Evolutionary conservation across 2,797 vertebrate species (phyloP), one percentile per base, ranked within the genome.

Genomic region (Helarctos malayanus): DNA sequence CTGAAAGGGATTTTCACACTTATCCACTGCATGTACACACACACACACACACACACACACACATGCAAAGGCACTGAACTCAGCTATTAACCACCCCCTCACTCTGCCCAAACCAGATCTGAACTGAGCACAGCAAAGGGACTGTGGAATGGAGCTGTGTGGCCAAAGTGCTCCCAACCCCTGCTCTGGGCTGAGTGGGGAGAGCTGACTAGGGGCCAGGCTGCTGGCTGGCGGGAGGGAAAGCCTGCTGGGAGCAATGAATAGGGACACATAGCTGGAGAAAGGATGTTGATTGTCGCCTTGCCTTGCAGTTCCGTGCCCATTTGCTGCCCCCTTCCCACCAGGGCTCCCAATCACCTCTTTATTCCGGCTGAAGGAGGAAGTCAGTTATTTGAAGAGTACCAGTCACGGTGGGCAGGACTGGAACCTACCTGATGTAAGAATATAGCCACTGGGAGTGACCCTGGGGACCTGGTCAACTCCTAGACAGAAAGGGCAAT

Each of bases 1-100:
- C 29, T 54, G n/a, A 81, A 91, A 61, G 59, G 35, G 25, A 82
- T 79, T 93, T 95, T 92, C 54, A 85, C 29, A 81, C 73, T 41
- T 73, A 5, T 38, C 45, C n/a, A 59, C 7, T 52, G 49, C 38
- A 4, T 5, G 2, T 4, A 54, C 0, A 61, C 19, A 73, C 32
- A 47, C 23, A 47, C 23, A 38, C 16, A 25, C 49, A 71, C 45
- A 47, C 86, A 32, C 47, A 73, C 45, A 29, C 56, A 61, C 57
- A 25, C 25, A 56, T 38, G 71, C 10, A 61, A 19, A 47, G 61
- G 45, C 65, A 61, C 5, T n/a, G 7, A 80, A 4, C 59, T 76
- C 49, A 87, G 81, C 57, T 89, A 25, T 75, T 68, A 79, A 59
- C 71, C 49, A 56, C 0, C 2, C 21, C 21, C 79, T 59, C 21